Evolutionary conservation across 1,140 invertebrate species (phyloP).

Genomic region (Trichogramma pretiosum): DNA sequence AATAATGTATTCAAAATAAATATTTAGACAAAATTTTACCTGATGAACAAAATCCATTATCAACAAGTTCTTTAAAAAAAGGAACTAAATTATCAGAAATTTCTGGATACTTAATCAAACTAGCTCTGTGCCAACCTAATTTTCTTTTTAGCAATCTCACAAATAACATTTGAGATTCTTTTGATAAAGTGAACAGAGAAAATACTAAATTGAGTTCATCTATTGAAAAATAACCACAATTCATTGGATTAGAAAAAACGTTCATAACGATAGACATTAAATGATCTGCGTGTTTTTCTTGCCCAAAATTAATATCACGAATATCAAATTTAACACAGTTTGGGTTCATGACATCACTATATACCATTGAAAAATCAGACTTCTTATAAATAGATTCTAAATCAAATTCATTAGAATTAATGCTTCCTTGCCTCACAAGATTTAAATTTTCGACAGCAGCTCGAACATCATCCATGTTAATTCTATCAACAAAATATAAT

Average conservation of each 20-base stretch:
- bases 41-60: constrained; percentile 22
- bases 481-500: constrained; percentile 14
- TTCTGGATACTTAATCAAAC: constrained; percentile 23
- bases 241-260: constrained; percentile 31
- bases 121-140: constrained; percentile 24
- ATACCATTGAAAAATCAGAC: constrained; percentile 19
- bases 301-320: constrained; percentile 22
- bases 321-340: constrained; percentile 24
- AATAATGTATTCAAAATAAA: no score
- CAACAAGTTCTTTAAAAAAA: constrained; percentile 23
- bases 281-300: constrained; percentile 25
- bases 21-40: constrained; percentile 19
- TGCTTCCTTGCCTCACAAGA: constrained; percentile 24
- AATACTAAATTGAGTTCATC: constrained; percentile 31
- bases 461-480: constrained; percentile 11
- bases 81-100: constrained; percentile 21
- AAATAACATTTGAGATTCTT: constrained; percentile 29
- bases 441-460: constrained; percentile 30
- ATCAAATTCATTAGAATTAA: constrained; percentile 27
- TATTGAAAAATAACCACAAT: constrained; percentile 35
- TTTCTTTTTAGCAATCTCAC: constrained; percentile 33
- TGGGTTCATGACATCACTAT: constrained; percentile 15
- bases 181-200: constrained; percentile 23
- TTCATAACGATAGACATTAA: constrained; percentile 24
- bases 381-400: constrained; percentile 28